Evolutionary conservation across 2,888 invertebrate species (phyloP).

Genomic region (Coelogynopora nodosa): DNA sequence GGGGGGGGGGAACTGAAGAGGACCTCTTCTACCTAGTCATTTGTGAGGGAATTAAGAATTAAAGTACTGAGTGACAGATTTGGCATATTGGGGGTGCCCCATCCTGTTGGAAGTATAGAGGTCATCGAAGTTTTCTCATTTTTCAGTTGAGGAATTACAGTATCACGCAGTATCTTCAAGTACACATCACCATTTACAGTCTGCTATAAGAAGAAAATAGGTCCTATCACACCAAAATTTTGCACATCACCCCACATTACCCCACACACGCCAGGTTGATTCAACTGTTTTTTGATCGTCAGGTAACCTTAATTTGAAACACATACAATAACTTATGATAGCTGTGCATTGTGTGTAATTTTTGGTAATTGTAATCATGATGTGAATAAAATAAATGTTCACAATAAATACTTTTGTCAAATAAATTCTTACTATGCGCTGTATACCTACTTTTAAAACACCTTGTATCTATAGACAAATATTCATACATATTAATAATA

Average conservation of each 20-base stretch:
- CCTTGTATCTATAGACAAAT: too few relatives aligned
- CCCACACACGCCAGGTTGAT: neutral
- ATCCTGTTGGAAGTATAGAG: neutral
- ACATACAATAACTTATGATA: too few relatives aligned
- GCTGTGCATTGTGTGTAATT: too few relatives aligned
- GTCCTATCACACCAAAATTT: conserved; percentile 13
- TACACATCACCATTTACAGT: conserved; percentile 19
- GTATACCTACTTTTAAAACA: too few relatives aligned
- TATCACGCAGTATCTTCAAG: neutral
- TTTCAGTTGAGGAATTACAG: conserved; percentile 13
- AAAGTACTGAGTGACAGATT: conserved; percentile 5
- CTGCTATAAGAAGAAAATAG: neutral
- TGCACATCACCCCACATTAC: neutral
- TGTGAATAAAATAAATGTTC: too few relatives aligned
- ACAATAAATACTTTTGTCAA: neutral
- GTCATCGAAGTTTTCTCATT: conserved; percentile 8
- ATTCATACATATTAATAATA: too few relatives aligned
- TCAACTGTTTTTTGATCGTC: neutral
- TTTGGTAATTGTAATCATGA: too few relatives aligned
- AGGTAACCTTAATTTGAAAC: too few relatives aligned
- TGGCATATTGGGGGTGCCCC: conserved; percentile 8
- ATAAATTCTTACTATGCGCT: neutral
- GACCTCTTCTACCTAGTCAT: conserved; percentile 14
- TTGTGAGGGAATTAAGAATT: conserved; percentile 24
- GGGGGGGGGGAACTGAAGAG: neutral